phyloP scores from a whole-genome alignment of 2,113 vertebrate species.

The Melanocharis versteri region DNA sequence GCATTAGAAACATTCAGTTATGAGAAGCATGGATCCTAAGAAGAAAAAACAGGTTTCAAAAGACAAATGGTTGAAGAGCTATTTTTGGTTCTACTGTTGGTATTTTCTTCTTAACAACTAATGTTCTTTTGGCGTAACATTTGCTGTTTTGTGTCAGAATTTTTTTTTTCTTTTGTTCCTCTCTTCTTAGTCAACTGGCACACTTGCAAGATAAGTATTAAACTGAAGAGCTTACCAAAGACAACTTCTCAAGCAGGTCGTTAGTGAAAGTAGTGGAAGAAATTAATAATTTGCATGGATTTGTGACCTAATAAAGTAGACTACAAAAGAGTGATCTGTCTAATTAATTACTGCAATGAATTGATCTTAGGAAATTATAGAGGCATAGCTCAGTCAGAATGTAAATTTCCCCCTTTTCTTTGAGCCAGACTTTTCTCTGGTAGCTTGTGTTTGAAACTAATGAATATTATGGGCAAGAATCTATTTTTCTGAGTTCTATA shows the following conservation, averaged over 20 bases:
- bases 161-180: background rate
- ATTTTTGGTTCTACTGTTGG: background rate
- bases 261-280: background rate
- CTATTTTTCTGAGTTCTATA: background rate
- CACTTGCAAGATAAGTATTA: background rate
- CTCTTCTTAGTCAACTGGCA: background rate
- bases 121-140: background rate
- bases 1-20: background rate
- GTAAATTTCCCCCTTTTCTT: background rate
- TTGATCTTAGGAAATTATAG: background rate
- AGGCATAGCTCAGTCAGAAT: background rate
- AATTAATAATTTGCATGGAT: background rate
- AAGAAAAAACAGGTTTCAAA: background rate
- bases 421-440: background rate
- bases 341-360: background rate
- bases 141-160: background rate
- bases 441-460: background rate
- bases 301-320: background rate
- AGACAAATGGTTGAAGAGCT: background rate
- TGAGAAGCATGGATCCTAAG: background rate
- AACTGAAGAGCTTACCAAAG: background rate
- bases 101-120: conserved; percentile 9
- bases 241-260: background rate
- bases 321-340: background rate
- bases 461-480: background rate